Percentiles rank a stretch among this genome's conserved stretches.
Evolutionary conservation across 2,888 invertebrate genomes (phyloP).

Genomic region (Chrysotoxum bicinctum): DNA sequence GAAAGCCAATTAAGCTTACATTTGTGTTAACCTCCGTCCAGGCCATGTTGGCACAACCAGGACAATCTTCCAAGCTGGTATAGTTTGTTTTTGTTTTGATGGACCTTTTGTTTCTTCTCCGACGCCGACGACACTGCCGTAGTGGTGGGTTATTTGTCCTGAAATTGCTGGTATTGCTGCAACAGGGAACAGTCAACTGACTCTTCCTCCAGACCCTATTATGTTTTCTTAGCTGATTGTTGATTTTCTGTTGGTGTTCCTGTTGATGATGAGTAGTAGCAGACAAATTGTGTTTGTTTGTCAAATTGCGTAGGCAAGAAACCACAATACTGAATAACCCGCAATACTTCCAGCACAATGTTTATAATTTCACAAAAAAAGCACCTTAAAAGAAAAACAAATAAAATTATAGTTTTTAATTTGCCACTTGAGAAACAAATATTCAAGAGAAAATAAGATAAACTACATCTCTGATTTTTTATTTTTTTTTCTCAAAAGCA

Average conservation of each 20-base stretch:
- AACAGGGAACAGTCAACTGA: not conserved
- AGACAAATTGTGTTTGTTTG: conserved; percentile 10
- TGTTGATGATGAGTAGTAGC: not conserved
- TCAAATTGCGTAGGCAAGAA: conserved; percentile 36
- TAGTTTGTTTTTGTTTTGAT: conserved; percentile 4
- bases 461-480: conserved; percentile 35
- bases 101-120: not conserved
- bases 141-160: not conserved
- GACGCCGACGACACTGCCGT: not conserved
- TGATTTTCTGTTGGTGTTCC: not conserved
- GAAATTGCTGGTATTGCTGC: not conserved
- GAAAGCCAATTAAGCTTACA: conserved; percentile 4
- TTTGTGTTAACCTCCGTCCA: conserved; percentile 66
- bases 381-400: conserved; percentile 21
- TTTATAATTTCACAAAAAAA: conserved; percentile 28
- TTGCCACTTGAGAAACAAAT: not conserved
- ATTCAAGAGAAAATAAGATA: not conserved
- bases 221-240: conserved; percentile 1
- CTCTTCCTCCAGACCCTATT: not conserved
- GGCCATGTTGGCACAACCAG: conserved; percentile 53
- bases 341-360: conserved; percentile 46
- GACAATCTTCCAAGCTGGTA: not conserved
- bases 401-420: not conserved
- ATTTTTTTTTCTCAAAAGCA: not conserved
- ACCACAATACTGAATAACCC: conserved; percentile 19